Percentiles rank a stretch among this genome's conserved stretches.
Evolutionary conservation across 1,140 invertebrate species (phyloP).

Genomic region (Fragariocoptes setiger): DNA sequence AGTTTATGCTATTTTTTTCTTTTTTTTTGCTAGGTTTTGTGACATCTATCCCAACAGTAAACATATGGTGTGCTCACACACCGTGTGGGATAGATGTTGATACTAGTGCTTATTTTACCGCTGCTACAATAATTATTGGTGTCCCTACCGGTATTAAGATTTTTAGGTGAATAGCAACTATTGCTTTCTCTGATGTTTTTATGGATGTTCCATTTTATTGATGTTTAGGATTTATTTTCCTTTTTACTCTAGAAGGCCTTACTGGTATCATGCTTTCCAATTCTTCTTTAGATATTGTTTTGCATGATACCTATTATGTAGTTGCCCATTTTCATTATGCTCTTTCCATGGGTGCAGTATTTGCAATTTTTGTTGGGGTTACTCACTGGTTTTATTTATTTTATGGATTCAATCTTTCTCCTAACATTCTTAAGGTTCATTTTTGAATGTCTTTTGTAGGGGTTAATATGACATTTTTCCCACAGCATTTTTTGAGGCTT

Average conservation of each 20-base stretch:
- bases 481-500: slow-evolving; percentile 33
- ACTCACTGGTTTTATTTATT: slow-evolving; percentile 30
- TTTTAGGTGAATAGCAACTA: slow-evolving; percentile 20
- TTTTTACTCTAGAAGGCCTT: slow-evolving; percentile 22
- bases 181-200: slow-evolving; percentile 19
- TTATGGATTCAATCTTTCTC: slow-evolving; percentile 24
- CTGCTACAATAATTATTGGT: slow-evolving; percentile 32
- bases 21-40: slow-evolving; percentile 19
- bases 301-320: slow-evolving; percentile 42
- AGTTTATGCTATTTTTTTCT: slow-evolving; percentile 27
- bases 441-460: slow-evolving; percentile 29
- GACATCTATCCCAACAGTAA: too few relatives aligned
- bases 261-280: slow-evolving; percentile 28
- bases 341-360: slow-evolving; percentile 30
- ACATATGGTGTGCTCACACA: slow-evolving; percentile 33
- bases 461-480: slow-evolving; percentile 38
- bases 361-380: slow-evolving; percentile 32
- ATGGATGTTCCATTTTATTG: slow-evolving; percentile 24
- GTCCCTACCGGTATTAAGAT: slow-evolving; percentile 27
- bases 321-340: slow-evolving; percentile 38
- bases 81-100: slow-evolving; percentile 39
- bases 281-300: slow-evolving; percentile 30
- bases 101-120: slow-evolving; percentile 35
- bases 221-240: slow-evolving; percentile 32
- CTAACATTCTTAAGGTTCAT: slow-evolving; percentile 14